Evolutionary conservation across 2,797 vertebrate genomes (phyloP), one percentile per base, ranked within the genome.

Genomic region (Cyprinodon diabolis): DNA sequence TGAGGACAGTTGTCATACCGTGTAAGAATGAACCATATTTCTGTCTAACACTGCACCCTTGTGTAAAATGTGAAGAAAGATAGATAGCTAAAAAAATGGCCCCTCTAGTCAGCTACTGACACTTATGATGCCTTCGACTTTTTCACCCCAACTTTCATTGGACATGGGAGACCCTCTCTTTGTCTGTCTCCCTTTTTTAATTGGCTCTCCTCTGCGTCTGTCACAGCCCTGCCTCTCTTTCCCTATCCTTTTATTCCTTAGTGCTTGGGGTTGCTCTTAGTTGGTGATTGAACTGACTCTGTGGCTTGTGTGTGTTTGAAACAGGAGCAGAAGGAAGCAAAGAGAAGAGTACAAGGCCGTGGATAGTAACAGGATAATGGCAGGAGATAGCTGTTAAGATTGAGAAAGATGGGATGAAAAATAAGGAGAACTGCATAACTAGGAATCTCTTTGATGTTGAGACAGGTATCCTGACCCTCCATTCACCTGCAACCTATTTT

Each of bases 111-210:
- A 79, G 73, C 83, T 81, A 85, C 81, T 92, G 90, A 91, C 82
- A 77, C 84, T 89, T 86, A 86, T 86, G 89, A 91, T 84, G 89
- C 80, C 81, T 82, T 78, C 79, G 86, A 92, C 93, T 93, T 90
- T 91, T 92, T 93, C 88, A 92, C 91, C 89, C 86, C 77, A 66
- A 62, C 79, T 76, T 75, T 80, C 71, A 89, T 92, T 93, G 90
- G 91, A 82, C 30, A 68, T 65, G 63, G 45, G 79, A n/a, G 66
- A 25, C 71, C 56, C 79, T 78, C 25, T 69, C 75, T 77, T 58
- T 62, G 56, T 79, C 79, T n/a, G 19, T 70, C 74, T 76, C 75
- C 55, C 66, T 43, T 52, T 71, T 74, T 81, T 74, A 63, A 91
- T 92, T 92, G 5, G 82, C 84, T 79, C 57, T 58, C 69, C 56